These are phyloP conservation scores for Clostera curtula DNA, from an alignment of 2,888 invertebrate species.

Conservation along the genomic window DNA sequence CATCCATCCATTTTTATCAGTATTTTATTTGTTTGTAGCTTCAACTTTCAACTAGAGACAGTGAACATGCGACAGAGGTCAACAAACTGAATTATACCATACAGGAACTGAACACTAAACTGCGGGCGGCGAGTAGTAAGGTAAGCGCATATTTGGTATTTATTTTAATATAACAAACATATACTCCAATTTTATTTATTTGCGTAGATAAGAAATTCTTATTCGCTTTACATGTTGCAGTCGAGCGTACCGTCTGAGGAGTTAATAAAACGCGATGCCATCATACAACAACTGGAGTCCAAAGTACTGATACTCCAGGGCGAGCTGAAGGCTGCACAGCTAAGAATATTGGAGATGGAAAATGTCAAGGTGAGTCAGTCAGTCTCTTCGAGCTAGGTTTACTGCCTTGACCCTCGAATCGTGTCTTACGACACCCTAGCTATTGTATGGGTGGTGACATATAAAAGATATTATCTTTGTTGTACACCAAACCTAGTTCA, in stretches of 20 bases:
- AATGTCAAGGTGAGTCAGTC: slow-evolving; percentile 38
- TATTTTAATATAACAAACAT: slow-evolving; percentile 2
- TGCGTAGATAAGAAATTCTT: too few species aligned
- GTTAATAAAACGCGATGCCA: slow-evolving; percentile 33
- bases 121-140: slow-evolving; percentile 24
- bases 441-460: too few species aligned
- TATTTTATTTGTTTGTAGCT: slow-evolving; percentile 28
- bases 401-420: too few species aligned
- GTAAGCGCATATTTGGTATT: slow-evolving; percentile 20
- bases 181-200: slow-evolving; percentile 1
- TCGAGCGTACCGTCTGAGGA: slow-evolving; percentile 33
- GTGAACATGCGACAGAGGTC: slow-evolving; percentile 27
- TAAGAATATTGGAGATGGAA: slow-evolving; percentile 62
- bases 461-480: too few species aligned
- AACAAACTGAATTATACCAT: slow-evolving; percentile 31
- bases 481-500: too few species aligned
- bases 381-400: too few species aligned
- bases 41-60: slow-evolving; percentile 34
- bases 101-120: slow-evolving; percentile 32
- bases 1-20: too few species aligned
- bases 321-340: slow-evolving; percentile 60
- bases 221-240: slow-evolving; percentile 27
- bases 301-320: slow-evolving; percentile 38
- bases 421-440: too few species aligned
- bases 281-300: slow-evolving; percentile 39